Conservation (phyloP, 2,113 vertebrate species). For the Anseranas semipalmata region DNA sequence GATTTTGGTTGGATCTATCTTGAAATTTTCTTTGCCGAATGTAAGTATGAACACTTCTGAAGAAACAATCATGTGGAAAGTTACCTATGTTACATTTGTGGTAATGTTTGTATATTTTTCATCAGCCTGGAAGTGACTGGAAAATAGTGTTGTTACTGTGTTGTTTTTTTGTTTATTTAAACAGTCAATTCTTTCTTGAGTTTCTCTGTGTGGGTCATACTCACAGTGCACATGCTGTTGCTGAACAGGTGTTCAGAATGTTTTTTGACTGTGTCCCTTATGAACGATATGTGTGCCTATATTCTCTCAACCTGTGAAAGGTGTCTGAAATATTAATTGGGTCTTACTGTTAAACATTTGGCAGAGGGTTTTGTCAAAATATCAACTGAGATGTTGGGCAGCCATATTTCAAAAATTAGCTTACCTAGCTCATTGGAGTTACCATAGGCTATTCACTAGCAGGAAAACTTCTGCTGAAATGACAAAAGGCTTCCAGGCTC, state of each 20-base stretch:
- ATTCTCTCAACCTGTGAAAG: background rate
- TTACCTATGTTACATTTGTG: background rate
- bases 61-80: background rate
- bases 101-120: background rate
- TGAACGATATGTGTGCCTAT: background rate
- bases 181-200: background rate
- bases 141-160: background rate
- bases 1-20: conserved; percentile 62
- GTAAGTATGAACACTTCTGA: conserved; percentile 76
- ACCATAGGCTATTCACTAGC: background rate
- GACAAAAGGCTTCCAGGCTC: background rate
- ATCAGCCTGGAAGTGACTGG: background rate
- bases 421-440: background rate
- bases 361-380: background rate
- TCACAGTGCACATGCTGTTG: background rate
- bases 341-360: background rate
- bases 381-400: background rate
- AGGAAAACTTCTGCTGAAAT: background rate
- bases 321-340: background rate
- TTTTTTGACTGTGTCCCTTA: background rate
- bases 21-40: conserved; percentile 80
- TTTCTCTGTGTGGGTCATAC: background rate
- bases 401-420: background rate
- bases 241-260: background rate
- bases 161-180: background rate